These are phyloP conservation scores for Drosophila nigrodunni DNA, from an alignment of 1,140 invertebrate genomes.

Conservation along the genomic window DNA sequence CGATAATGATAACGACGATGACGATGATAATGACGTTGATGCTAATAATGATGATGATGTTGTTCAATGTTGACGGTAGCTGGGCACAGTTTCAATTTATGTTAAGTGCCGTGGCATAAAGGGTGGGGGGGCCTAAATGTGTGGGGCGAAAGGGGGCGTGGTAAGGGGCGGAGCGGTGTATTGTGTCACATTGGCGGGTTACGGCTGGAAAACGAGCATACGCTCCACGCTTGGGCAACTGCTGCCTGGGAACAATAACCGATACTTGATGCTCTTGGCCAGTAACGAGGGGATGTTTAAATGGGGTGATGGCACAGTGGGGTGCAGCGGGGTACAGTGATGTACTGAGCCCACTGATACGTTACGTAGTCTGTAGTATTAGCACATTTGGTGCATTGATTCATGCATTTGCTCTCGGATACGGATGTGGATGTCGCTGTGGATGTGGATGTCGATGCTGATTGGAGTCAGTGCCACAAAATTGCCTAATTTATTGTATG, in stretches of 20 bases:
- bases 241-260: neutral
- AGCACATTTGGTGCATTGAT: constrained; percentile 57
- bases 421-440: constrained; percentile 18
- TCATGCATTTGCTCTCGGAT: constrained; percentile 52
- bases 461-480: constrained; percentile 37
- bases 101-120: constrained; percentile 53
- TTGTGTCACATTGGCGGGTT: neutral
- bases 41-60: constrained; percentile 1
- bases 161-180: neutral
- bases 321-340: too few species aligned
- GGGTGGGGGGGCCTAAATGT: neutral
- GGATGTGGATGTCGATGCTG: constrained; percentile 24
- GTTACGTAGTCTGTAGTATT: constrained; percentile 41
- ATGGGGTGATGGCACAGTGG: neutral
- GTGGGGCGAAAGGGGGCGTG: neutral
- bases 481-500: constrained; percentile 63
- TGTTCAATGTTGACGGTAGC: constrained; percentile 28
- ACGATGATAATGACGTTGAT: constrained; percentile 10
- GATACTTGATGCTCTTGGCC: constrained; percentile 5
- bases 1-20: constrained; percentile 21
- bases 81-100: constrained; percentile 76
- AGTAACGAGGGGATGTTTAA: neutral
- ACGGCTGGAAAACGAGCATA: constrained; percentile 29
- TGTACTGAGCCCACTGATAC: neutral
- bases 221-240: constrained; percentile 27